Base-by-base conservation (phyloP, 2,888 invertebrate genomes). In the Caenorhabditis doughertyi region DNA sequence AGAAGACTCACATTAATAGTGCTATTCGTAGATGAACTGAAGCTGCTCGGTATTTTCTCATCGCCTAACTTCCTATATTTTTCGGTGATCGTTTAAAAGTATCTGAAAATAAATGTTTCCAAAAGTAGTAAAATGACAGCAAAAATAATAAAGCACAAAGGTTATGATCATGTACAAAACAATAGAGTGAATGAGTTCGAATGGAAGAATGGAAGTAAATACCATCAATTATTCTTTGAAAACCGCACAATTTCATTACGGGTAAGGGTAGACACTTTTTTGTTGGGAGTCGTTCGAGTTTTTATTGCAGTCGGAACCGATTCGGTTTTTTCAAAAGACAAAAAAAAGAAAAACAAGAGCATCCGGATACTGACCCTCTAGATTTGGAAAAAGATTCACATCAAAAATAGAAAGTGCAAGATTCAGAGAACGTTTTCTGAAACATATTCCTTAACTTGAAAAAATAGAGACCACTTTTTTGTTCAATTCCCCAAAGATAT, bases 201-300 rank as follows among this genome's bases (percentile, higher is more conserved):
- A 39, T 80, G 64, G 44, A 62, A 56, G 68, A 62, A 73, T 70
- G 74, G 81, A 74, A 74, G 74, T 74, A 74, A 81, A 81, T 81
- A 81, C 35, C 68, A 80, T 81, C 74, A 81, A 81, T 81, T 81
- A 81, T 81, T 81, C 74, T 8, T 62, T 35, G 1, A 73, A 80
- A 73, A 68, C 51, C 35, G 21, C 55, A 56, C 70, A 70, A 71
- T 70, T 71, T 79, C 68, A 71, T 79, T 65, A 79, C 27, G 70
- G 32, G 62, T 32, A 42, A 39, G 49, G 62, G 49, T 11, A 56
- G 44, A 44, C 47, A 44, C 53, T 44, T 68, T 68, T 68, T 49
- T 13, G 44, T 42, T 44, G 60, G 27, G 27, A 44, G n/a, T 47
- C 49, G 64, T 11, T 21, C 11, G 21, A 47, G 47, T 64, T 64